Evolutionary conservation across 1,140 invertebrate species (phyloP), one percentile per base, ranked within the genome.

Genomic region (Apocrypta bakeri): DNA sequence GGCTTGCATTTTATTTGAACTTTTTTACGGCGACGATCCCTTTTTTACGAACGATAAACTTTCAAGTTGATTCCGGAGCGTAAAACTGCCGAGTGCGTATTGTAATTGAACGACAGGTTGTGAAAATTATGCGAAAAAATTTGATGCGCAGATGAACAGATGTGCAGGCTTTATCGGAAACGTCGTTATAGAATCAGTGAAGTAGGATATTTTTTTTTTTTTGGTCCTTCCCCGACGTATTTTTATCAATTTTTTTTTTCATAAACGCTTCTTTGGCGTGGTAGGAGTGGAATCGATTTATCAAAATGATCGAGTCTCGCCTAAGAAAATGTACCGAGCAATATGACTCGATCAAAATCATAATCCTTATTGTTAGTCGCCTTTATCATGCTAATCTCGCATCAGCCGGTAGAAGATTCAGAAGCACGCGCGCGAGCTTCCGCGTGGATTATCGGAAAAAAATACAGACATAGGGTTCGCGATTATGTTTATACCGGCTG

Each of bases 1-100:
- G 42, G 84, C 78, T 84, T 83, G 74, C 85, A 87, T 81, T 81
- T 81, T 81, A 74, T 81, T 82, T 69, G 25, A 0, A 31, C 2
- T 40, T 76, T 75, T 48, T 74, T 81, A 81, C 63, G 42, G 17
- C 40, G 25, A 75, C 56, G 61, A 74, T 74, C 24, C 25, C 56
- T 75, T 81, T 75, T 82, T 82, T 69, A 76, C 40, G 73, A 76
- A 69, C 73, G 63, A 76, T 82, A 82, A 82, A 76, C 25, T 82
- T 82, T 48, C 33, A 76, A 82, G 75, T 75, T 76, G 80, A 76
- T 82, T 61, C 14, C 48, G n/a, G 48, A 3, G 48, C 48, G 21
- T 56, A 56, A 56, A 56, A n/a, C 14, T 6, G 21, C 63, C 14
- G 17, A 27, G 40, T 42, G 33, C 48, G 29, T 1, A 31, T 56